Percentiles rank a stretch among this genome's conserved stretches.
phyloP scores from a whole-genome alignment of 2,888 invertebrate species.

The Celastrina argiolus region DNA sequence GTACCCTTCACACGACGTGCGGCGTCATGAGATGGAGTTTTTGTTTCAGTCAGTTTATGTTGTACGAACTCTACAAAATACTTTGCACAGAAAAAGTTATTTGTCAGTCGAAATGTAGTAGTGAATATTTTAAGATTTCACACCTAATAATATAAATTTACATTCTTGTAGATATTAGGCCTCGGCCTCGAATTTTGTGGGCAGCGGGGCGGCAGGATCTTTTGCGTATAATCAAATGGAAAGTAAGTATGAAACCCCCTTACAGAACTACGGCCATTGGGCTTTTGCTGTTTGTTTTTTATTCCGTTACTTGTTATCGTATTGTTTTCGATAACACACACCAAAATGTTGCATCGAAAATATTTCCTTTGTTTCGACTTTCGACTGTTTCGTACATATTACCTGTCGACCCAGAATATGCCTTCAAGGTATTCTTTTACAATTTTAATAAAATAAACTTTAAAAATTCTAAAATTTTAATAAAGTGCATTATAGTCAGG shows the following conservation, averaged over 20 bases:
- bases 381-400: not conserved
- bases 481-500: too few species aligned
- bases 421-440: not conserved
- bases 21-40: not conserved
- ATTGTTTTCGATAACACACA: slow-evolving; percentile 12
- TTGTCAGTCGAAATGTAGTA: too few species aligned
- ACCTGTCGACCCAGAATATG: not conserved
- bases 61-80: not conserved
- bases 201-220: too few species aligned
- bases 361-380: not conserved
- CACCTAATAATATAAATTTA: too few species aligned
- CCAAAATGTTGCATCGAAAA: not conserved
- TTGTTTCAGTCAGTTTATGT: not conserved
- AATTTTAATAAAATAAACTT: too few species aligned
- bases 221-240: too few species aligned
- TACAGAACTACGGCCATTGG: not conserved
- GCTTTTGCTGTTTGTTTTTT: slow-evolving; percentile 17
- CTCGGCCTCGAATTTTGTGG: too few species aligned
- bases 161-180: too few species aligned
- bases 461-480: too few species aligned
- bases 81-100: too few species aligned
- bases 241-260: not conserved
- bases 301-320: slow-evolving; percentile 12
- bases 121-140: too few species aligned
- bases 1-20: not conserved